These are phyloP conservation scores for Amphipyra tragopoginis DNA, from an alignment of 2,888 invertebrate species.

Conservation along the genomic window DNA sequence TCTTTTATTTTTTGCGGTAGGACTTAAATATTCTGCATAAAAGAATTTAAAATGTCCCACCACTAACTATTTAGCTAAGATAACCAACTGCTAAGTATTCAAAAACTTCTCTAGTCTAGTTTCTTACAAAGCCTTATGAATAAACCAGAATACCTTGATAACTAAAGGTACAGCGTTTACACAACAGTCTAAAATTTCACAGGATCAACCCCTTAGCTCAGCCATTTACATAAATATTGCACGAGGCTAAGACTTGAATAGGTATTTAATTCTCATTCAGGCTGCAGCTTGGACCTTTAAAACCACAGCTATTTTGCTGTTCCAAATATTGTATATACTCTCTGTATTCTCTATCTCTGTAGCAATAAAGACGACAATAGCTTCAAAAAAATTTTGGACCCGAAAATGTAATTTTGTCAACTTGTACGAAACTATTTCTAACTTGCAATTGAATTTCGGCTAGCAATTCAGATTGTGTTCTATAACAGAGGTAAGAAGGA, in stretches of 20 bases:
- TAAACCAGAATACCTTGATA: slow-evolving; percentile 46
- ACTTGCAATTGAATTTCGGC: slow-evolving; percentile 25
- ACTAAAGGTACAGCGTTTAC: slow-evolving; percentile 51
- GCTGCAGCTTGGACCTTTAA: slow-evolving; percentile 63
- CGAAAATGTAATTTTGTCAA: slow-evolving; percentile 40
- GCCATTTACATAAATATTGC: slow-evolving; percentile 77
- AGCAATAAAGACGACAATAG: slow-evolving; percentile 38
- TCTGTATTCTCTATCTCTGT: slow-evolving; percentile 2
- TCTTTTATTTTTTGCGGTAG: too few species aligned
- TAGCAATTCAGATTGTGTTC: slow-evolving; percentile 12
- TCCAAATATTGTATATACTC: neutral
- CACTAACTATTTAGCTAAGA: slow-evolving; percentile 2
- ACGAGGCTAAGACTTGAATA: slow-evolving; percentile 72
- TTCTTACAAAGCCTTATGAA: slow-evolving; percentile 34
- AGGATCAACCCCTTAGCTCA: slow-evolving; percentile 59
- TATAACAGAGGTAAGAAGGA: slow-evolving; percentile 29
- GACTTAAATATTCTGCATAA: too few species aligned
- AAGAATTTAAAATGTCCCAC: neutral
- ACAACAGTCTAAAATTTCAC: slow-evolving; percentile 59
- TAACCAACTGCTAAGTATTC: slow-evolving; percentile 14
- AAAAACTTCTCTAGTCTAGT: slow-evolving; percentile 35
- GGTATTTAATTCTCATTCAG: slow-evolving; percentile 78
- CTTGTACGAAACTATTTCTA: slow-evolving; percentile 33
- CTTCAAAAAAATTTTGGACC: slow-evolving; percentile 9
- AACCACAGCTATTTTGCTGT: slow-evolving; percentile 23